Evolutionary conservation across 2,113 vertebrate genomes (phyloP), one percentile per base, ranked within the genome.

Genomic region (Aix galericulata): DNA sequence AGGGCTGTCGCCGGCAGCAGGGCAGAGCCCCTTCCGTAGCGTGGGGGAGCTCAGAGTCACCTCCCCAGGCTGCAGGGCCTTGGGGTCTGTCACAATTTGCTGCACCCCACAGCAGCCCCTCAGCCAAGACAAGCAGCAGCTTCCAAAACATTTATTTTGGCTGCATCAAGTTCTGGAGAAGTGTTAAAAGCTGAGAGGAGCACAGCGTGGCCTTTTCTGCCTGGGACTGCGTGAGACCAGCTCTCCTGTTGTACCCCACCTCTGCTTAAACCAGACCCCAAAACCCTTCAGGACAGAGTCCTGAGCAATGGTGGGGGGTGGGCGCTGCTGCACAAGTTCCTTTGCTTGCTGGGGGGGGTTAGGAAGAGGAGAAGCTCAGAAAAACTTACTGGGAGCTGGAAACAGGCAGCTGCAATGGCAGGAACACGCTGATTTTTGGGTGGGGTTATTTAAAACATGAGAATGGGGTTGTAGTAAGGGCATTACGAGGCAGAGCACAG

Each of bases 181-280:
- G 4, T 50, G 34, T 40, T 77, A 29, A 58, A 83, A 83, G 63
- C 21, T n/a, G 34, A 75, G 60, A 50, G 21, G 6, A 8, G 21
- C 0, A 0, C 25, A 46, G 34, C 13, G 32, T 0, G 0, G 34
- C 14, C 27, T 17, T 6, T 32, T 55, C 75, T 86, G 84, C 22
- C 64, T 71, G 67, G 50, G 55, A 38, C 23, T 4, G 0, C 42
- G 64, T 14, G 23, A 74, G 26, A 59, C 13, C 25, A 6, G 38
- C 46, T 25, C n/a, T 18, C 16, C n/a, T 20, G 11, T 2, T 0
- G 3, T 38, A 60, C 56, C 50, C 18, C 40, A 55, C 2, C n/a
- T 22, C 0, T 0, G 50, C 32, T 75, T 32, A 56, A 79, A 71
- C 6, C 62, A 62, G 25, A 75, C 8, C 50, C 40, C 58, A 56